Evolutionary conservation across 2,797 vertebrate species (phyloP).

Genomic region (Cynopterus sphinx): DNA sequence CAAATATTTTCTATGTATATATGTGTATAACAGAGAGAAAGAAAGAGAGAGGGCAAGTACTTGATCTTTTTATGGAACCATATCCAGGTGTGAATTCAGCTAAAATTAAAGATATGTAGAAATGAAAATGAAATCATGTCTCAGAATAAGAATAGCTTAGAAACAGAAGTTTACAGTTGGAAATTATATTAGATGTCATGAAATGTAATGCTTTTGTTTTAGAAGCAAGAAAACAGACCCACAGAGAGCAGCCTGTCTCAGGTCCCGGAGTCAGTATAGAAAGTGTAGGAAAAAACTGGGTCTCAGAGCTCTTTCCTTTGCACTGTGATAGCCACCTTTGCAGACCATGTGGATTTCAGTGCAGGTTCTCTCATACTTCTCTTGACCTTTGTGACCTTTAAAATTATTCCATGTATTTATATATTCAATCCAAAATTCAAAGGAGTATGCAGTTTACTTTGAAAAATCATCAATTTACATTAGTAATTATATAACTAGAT

Average conservation of each 20-base stretch:
- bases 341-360: background rate
- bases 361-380: background rate
- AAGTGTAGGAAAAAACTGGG: background rate
- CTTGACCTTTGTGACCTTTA: background rate
- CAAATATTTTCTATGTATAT: background rate
- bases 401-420: background rate
- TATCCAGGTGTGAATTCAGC: background rate
- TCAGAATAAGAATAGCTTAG: conserved; percentile 23
- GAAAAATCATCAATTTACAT: background rate
- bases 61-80: background rate
- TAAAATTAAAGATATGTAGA: conserved; percentile 27
- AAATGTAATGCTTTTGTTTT: background rate
- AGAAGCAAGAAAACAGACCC: background rate
- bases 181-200: background rate
- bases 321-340: too few species aligned
- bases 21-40: background rate
- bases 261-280: background rate
- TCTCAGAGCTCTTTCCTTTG: background rate
- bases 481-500: background rate
- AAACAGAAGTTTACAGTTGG: conserved; percentile 31
- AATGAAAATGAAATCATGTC: conserved; percentile 17
- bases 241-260: background rate
- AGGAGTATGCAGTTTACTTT: background rate
- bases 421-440: background rate
- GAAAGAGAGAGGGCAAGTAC: background rate